Evolutionary conservation across 2,888 invertebrate species (phyloP), one percentile per base, ranked within the genome.

Genomic region (Drosophila suboccidentalis): DNA sequence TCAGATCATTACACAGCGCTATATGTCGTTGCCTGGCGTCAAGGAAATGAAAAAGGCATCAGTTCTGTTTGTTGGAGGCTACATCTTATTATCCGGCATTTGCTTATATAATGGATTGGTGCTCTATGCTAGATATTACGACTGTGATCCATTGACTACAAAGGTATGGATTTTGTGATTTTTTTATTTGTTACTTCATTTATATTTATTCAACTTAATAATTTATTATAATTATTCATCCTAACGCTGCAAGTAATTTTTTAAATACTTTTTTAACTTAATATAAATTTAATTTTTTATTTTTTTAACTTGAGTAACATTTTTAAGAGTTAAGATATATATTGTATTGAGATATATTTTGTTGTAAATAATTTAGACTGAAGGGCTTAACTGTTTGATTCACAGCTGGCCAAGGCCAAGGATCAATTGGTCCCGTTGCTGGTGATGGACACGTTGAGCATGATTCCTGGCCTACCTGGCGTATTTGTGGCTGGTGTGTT

Each of bases 401-500:
- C 62, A 2, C 79, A 96, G 96, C 91, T 96, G 78, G 96, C 96
- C 0, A 94, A 94, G 89, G 96, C 96, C 39, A 96, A 96, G 90
- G 96, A 97, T 90, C 96, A 98, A 92, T 93, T 98, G 13, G 93
- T 98, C 11, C 97, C 98, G 0, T 92, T 97, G 10, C 94, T 97
- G 43, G 97, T 98, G 17, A 97, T 97, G 96, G 96, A 97, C 77
- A 95, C 96, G 11, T 92, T 97, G 26, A 95, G 95, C 3, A 93
- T 95, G 47, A 94, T 95, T 75, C 97, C 97, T 0, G 98, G 98
- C 0, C 92, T 98, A 36, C 95, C 97, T 0, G 98, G 98, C 26
- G 93, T 98, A 4, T 98, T 98, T 90, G 95, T 98, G 1, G 97
- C 98, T 38, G 97, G 97, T 4, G 96, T 98, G 41, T 98, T 98